Evolutionary conservation across 1,140 invertebrate species (phyloP).

Genomic region (Drosophila setifemur): DNA sequence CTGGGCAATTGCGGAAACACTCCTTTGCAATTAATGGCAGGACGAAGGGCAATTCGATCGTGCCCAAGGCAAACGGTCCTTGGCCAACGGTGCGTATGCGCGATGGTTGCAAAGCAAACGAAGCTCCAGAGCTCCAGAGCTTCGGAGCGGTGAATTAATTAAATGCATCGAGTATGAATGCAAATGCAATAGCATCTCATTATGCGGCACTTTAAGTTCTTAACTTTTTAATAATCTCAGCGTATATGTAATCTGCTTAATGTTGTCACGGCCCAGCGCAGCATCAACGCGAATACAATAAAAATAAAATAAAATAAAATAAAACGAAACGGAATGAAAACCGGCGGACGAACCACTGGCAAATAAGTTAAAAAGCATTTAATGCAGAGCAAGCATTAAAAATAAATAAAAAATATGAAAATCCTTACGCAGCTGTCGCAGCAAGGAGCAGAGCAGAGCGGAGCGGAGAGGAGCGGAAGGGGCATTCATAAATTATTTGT

Average conservation of each 20-base stretch:
- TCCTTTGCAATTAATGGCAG: conserved; percentile 58
- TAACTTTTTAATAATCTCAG: conserved; percentile 69
- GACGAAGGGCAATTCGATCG: conserved; percentile 29
- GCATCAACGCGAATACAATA: conserved; percentile 30
- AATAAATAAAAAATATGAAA: conserved; percentile 61
- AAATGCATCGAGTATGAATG: conserved; percentile 59
- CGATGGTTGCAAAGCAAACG: conserved; percentile 11
- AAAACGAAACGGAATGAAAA: no score
- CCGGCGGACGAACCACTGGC: conserved; percentile 1
- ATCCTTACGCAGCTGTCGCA: conserved; percentile 25
- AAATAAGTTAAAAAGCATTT: conserved; percentile 63
- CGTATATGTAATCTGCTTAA: conserved; percentile 58
- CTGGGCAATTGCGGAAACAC: conserved; percentile 38
- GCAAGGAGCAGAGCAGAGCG: not conserved
- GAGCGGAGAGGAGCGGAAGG: not conserved
- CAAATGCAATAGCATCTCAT: conserved; percentile 71
- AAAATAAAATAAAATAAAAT: not conserved
- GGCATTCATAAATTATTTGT: conserved; percentile 60
- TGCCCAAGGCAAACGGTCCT: not conserved
- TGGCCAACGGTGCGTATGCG: conserved; percentile 45
- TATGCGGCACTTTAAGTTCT: conserved; percentile 71
- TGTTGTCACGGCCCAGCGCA: conserved; percentile 28
- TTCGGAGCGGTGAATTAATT: conserved; percentile 51
- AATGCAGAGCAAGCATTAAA: conserved; percentile 55
- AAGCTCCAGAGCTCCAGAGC: conserved; percentile 1